Conservation (phyloP, 2,888 invertebrate species). For the Morpho helenor region DNA sequence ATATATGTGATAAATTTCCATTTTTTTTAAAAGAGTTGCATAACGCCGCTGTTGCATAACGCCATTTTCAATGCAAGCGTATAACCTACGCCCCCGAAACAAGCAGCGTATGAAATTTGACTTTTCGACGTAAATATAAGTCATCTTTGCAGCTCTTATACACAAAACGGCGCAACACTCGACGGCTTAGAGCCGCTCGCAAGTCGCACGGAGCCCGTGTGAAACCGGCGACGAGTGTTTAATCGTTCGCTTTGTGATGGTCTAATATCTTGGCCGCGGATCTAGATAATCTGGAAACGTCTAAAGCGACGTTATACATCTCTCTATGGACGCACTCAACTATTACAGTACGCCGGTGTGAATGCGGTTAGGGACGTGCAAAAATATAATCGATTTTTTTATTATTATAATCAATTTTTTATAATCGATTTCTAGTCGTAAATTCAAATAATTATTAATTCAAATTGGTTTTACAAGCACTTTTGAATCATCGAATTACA, state of each 20-base stretch:
- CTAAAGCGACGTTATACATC: neutral
- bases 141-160: slow-evolving; percentile 19
- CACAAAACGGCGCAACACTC: slow-evolving; percentile 44
- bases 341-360: neutral
- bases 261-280: slow-evolving; percentile 32
- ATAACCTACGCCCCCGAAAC: neutral
- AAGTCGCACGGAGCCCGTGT: slow-evolving; percentile 25
- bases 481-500: too few relatives aligned
- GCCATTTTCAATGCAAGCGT: too few relatives aligned
- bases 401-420: too few relatives aligned
- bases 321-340: too few relatives aligned
- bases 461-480: too few relatives aligned
- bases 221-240: slow-evolving; percentile 45
- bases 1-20: neutral
- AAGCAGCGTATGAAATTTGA: slow-evolving; percentile 1
- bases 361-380: neutral
- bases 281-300: slow-evolving; percentile 29
- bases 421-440: too few relatives aligned
- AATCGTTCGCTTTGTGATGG: slow-evolving; percentile 61
- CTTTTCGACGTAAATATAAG: slow-evolving; percentile 18
- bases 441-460: too few relatives aligned
- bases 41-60: too few relatives aligned
- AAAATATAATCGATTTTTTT: too few relatives aligned
- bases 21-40: too few relatives aligned
- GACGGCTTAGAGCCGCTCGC: slow-evolving; percentile 37